Evolutionary conservation across 1,140 invertebrate genomes (phyloP), one percentile per base, ranked within the genome.

Genomic region (Drosophila sulfurigaster): DNA sequence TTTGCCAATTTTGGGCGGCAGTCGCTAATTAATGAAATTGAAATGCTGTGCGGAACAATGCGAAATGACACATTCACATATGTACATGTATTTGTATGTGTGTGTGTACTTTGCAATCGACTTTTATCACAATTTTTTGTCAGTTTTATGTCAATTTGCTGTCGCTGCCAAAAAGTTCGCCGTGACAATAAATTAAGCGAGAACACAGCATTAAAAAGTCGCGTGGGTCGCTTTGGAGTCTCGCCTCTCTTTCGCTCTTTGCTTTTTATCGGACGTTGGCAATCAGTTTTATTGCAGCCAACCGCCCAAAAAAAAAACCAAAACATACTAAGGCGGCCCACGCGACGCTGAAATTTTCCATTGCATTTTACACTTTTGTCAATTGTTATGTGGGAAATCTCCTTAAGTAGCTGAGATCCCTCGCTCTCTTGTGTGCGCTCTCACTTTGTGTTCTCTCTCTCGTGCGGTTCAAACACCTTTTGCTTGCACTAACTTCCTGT

Each of bases 91-190:
- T 25, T 2, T 51, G 32, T 48, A n/a, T 41, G 60, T 63, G 2
- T 52, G 7, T 51, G 3, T 63, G 20, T 48, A 67, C 57, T 67
- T 70, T 59, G 58, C 56, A 69, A 70, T 70, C 57, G 67, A 70
- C 58, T 72, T 65, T 73, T 67, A 73, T 59, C 54, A 46, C 56
- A 74, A 60, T 56, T 74, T 54, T 74, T 74, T 74, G 71, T 68
- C 71, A 68, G 65, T 74, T 74, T 74, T 60, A 69, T 74, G 71
- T 69, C 71, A 74, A 74, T 74, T 74, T 68, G 70, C 64, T 64
- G 68, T 71, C 67, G 59, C 35, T 65, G 58, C 67, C 67, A 69
- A 60, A 69, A 69, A 69, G 46, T 58, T 20, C 38, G 41, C 60
- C 51, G 49, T 66, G 52, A 59, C 71, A 75, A 75, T 70, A 75